These are phyloP conservation scores for Zootermopsis nevadensis DNA, from an alignment of 2,888 invertebrate species.

Conservation along the genomic window DNA sequence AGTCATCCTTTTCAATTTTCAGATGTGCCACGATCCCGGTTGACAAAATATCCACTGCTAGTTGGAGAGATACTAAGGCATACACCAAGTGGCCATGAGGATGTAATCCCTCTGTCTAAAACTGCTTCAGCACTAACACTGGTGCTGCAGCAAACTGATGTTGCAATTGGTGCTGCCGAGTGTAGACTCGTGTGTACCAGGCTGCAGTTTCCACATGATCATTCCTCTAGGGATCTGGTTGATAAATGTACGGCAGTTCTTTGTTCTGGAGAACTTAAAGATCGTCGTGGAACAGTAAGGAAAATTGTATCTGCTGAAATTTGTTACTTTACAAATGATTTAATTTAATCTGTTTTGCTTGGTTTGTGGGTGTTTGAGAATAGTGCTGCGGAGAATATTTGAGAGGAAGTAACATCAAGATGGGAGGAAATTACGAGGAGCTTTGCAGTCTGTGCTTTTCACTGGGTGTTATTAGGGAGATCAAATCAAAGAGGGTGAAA, in stretches of 20 bases:
- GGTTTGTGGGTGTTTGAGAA: no score
- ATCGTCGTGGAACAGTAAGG: not conserved
- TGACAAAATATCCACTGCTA: not conserved
- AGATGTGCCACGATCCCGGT: not conserved
- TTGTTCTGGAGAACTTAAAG: slow-evolving; percentile 2
- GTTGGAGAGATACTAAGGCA: slow-evolving; percentile 2
- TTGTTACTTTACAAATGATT: no score
- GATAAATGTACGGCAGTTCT: not conserved
- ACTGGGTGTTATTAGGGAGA: no score
- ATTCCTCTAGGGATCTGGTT: not conserved
- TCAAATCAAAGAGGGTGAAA: no score
- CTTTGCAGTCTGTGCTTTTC: no score
- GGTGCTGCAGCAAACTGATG: not conserved
- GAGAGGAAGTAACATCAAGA: no score
- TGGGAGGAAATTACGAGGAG: no score
- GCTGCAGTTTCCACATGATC: not conserved
- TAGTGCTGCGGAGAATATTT: no score
- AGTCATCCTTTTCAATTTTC: not conserved
- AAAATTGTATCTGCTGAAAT: no score
- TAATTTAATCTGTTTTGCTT: no score
- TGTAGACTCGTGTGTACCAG: not conserved
- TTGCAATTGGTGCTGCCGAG: not conserved
- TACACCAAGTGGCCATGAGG: not conserved
- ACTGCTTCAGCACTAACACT: not conserved
- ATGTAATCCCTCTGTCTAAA: not conserved